Conservation (phyloP, 1,140 invertebrate species). For the Cecropterus lyciades region DNA sequence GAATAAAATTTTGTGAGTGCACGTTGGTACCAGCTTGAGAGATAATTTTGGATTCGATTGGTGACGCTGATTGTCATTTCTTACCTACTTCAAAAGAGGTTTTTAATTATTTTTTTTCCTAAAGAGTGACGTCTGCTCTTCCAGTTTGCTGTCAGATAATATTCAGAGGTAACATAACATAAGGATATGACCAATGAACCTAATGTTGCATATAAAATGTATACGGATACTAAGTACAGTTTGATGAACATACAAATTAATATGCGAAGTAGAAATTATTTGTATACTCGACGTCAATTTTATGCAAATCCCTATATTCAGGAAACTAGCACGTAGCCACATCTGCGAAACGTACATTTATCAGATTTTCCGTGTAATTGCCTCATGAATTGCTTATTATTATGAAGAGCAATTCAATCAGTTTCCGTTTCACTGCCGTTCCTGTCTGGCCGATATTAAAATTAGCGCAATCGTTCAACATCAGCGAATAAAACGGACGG, state of each 20-base stretch:
- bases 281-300: constrained; percentile 18
- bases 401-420: constrained; percentile 52
- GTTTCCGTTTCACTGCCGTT: constrained; percentile 41
- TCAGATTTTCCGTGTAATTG: constrained; percentile 43
- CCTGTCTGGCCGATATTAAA: constrained; percentile 58
- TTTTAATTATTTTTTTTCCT: too few species aligned
- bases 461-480: constrained; percentile 61
- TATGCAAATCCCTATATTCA: constrained; percentile 16
- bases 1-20: too few species aligned
- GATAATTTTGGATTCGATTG: too few species aligned
- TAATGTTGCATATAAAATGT: not conserved
- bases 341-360: constrained; percentile 11
- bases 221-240: not conserved
- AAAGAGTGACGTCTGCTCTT: too few species aligned
- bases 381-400: constrained; percentile 36
- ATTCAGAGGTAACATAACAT: not conserved
- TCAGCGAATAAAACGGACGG: constrained; percentile 10
- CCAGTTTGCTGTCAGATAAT: too few species aligned
- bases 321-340: constrained; percentile 21
- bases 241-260: not conserved
- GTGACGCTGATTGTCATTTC: too few species aligned
- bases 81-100: too few species aligned
- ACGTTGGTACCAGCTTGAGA: too few species aligned
- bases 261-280: constrained; percentile 1
- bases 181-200: not conserved